These are phyloP conservation scores for Drosophila pectinifera DNA, from an alignment of 1,140 invertebrate genomes.

Conservation along the genomic window DNA sequence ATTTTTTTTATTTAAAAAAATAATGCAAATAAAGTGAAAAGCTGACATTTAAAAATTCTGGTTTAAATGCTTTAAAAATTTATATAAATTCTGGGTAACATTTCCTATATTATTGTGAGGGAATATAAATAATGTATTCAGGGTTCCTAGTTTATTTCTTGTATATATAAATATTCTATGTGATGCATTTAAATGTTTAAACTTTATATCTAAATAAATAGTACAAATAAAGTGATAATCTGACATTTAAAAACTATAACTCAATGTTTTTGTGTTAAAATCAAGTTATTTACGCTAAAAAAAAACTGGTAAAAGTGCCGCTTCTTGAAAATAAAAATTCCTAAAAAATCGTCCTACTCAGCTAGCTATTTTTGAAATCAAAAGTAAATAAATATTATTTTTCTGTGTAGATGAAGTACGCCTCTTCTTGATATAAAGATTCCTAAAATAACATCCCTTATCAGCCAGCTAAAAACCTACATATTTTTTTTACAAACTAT, in stretches of 20 bases:
- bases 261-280: neutral
- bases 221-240: neutral
- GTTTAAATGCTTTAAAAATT: too few species aligned
- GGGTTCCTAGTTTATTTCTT: too few species aligned
- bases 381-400: constrained; percentile 1
- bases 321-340: neutral
- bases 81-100: too few species aligned
- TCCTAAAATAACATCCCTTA: neutral
- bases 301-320: too few species aligned
- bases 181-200: neutral
- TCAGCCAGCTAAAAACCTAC: neutral
- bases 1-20: too few species aligned
- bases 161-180: too few species aligned
- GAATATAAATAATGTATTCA: too few species aligned
- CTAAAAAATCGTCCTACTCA: neutral
- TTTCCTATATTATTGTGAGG: too few species aligned
- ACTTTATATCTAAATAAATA: neutral
- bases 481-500: neutral
- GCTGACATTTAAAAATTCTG: too few species aligned
- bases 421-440: neutral
- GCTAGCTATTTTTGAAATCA: neutral
- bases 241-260: neutral
- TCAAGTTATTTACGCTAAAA: neutral
- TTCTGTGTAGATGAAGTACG: neutral
- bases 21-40: neutral